Percentiles rank a stretch among this genome's conserved stretches.
phyloP scores from a whole-genome alignment of 1,140 invertebrate species.

The Hyles vespertilio region DNA sequence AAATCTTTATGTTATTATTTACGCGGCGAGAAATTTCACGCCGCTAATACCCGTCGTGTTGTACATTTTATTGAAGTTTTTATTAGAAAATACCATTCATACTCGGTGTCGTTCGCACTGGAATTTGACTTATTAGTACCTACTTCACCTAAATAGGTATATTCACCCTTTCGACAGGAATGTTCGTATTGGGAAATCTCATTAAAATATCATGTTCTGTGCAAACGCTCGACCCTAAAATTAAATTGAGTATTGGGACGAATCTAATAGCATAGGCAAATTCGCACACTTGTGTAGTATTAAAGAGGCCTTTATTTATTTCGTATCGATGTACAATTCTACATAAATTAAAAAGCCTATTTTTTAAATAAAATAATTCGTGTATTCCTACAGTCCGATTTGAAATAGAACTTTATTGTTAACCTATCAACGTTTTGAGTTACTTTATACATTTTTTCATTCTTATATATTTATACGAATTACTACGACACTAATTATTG shows the following conservation, averaged over 20 bases:
- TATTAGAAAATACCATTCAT: constrained; percentile 58
- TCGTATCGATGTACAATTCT: too few relatives aligned
- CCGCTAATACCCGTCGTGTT: constrained; percentile 57
- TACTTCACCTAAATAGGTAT: constrained; percentile 15
- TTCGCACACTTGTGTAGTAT: too few relatives aligned
- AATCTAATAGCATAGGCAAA: too few relatives aligned
- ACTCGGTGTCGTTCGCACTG: constrained; percentile 27
- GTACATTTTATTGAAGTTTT: constrained; percentile 57
- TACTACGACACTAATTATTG: too few relatives aligned
- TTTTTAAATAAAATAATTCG: too few relatives aligned
- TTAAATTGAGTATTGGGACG: background rate
- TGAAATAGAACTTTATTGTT: too few relatives aligned
- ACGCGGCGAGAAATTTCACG: constrained; percentile 50
- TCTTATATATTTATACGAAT: too few relatives aligned
- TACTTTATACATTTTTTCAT: too few relatives aligned
- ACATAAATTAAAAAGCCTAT: too few relatives aligned
- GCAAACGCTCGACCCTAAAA: background rate
- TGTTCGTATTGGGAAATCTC: constrained; percentile 24
- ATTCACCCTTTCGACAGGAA: constrained; percentile 16
- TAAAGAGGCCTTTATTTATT: too few relatives aligned
- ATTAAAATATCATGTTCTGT: constrained; percentile 35
- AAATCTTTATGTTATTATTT: constrained; percentile 69
- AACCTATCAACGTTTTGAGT: too few relatives aligned
- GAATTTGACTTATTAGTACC: constrained; percentile 38
- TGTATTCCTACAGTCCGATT: too few relatives aligned